Evolutionary conservation across 2,888 invertebrate genomes (phyloP).

Genomic region (Noctua pronuba): DNA sequence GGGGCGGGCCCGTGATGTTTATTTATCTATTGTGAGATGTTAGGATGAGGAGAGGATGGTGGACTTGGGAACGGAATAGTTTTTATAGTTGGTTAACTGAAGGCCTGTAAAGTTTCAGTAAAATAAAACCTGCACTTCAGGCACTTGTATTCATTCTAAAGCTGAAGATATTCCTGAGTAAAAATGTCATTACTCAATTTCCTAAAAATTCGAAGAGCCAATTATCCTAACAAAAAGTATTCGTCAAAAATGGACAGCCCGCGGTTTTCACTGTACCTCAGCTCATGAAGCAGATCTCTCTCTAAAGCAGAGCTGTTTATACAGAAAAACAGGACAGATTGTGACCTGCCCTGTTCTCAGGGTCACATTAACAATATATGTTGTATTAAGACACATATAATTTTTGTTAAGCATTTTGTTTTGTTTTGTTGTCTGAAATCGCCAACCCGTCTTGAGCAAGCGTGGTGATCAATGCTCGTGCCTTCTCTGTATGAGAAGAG

Average conservation of each 20-base stretch:
- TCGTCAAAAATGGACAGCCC: not conserved
- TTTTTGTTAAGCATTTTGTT: no score
- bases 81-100: not conserved
- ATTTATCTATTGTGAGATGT: slow-evolving; percentile 71
- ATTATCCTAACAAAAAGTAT: not conserved
- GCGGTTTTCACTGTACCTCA: not conserved
- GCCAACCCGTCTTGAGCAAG: no score
- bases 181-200: not conserved
- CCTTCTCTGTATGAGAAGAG: no score
- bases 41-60: slow-evolving; percentile 62
- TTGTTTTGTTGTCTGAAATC: no score
- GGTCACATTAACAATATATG: not conserved
- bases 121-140: not conserved
- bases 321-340: not conserved
- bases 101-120: not conserved
- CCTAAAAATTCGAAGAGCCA: not conserved
- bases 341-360: not conserved
- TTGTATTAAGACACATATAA: not conserved
- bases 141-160: not conserved
- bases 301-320: not conserved
- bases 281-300: not conserved
- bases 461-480: no score
- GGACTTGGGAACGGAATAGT: not conserved
- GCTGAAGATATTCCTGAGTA: not conserved
- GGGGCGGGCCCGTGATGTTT: slow-evolving; percentile 77